A percentile compares a stretch with the other conserved stretches of the same genome.
These are phyloP conservation scores for Luperina nickerlii DNA, from an alignment of 2,888 invertebrate genomes.

Conservation along the genomic window DNA sequence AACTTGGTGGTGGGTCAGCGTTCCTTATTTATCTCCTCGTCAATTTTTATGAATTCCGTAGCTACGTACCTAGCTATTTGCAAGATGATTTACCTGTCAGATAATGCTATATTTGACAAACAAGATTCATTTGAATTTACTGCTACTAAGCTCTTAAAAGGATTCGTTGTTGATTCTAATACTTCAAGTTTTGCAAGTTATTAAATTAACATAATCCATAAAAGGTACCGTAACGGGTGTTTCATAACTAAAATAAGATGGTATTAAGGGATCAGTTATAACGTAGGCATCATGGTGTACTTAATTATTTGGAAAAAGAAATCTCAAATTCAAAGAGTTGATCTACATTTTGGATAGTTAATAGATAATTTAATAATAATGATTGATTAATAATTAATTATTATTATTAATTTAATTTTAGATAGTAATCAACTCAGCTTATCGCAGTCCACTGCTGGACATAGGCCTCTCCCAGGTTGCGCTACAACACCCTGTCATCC, in stretches of 20 bases:
- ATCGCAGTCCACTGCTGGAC: too few relatives aligned
- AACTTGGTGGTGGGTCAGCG: too few relatives aligned
- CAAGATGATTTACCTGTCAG: conserved; percentile 22
- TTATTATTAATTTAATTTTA: too few relatives aligned
- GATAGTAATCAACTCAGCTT: background rate
- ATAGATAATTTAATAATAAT: too few relatives aligned
- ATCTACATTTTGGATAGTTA: background rate
- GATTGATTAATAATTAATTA: too few relatives aligned
- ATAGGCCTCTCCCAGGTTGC: too few relatives aligned
- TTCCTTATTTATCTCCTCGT: background rate
- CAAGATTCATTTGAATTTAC: conserved; percentile 26
- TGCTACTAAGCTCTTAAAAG: conserved; percentile 6
- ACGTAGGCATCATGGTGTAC: background rate
- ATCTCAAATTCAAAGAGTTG: background rate
- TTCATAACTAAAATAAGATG: conserved; percentile 4
- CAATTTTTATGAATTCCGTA: conserved; percentile 13
- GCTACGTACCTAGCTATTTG: conserved; percentile 9
- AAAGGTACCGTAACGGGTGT: background rate
- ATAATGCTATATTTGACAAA: conserved; percentile 31
- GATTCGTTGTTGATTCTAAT: conserved; percentile 32
- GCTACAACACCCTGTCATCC: too few relatives aligned
- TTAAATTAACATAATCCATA: conserved; percentile 22
- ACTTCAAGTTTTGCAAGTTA: conserved; percentile 34
- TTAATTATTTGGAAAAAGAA: background rate
- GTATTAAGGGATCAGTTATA: background rate